A percentile compares a stretch with the other conserved stretches of the same genome.
Conservation (phyloP, 2,888 invertebrate species). For the Hymenopus coronatus region DNA sequence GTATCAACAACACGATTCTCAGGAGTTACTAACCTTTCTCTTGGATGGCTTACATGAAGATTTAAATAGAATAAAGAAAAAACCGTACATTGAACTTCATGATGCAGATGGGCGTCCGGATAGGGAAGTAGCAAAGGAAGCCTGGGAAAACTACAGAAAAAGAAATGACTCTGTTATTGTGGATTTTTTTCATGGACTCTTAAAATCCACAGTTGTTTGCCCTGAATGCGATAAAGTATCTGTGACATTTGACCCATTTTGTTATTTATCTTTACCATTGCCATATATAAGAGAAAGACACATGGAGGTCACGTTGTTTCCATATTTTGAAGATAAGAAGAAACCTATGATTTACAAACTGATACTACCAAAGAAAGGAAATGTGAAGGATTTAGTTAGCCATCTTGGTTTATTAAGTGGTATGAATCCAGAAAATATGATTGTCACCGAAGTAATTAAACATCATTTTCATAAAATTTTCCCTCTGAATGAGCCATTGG, state of each 20-base stretch:
- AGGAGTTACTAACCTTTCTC: conserved; percentile 56
- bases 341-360: conserved; percentile 45
- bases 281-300: conserved; percentile 49
- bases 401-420: conserved; percentile 43
- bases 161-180: conserved; percentile 58
- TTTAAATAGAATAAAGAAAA: conserved; percentile 53
- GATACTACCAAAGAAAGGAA: conserved; percentile 48
- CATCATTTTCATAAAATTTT: conserved; percentile 51
- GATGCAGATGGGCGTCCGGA: conserved; percentile 51
- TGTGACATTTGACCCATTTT: conserved; percentile 60
- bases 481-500: conserved; percentile 45
- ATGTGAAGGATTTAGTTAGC: conserved; percentile 46
- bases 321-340: background rate
- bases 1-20: conserved; percentile 57
- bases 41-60: conserved; percentile 59
- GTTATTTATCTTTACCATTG: conserved; percentile 55
- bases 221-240: conserved; percentile 55
- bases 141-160: conserved; percentile 54
- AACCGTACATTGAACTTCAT: conserved; percentile 54
- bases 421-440: conserved; percentile 43
- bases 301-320: conserved; percentile 43
- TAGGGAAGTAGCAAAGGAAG: conserved; percentile 50
- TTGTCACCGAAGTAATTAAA: conserved; percentile 51
- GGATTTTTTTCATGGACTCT: conserved; percentile 56
- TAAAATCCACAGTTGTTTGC: conserved; percentile 57